Evolutionary conservation across 2,888 invertebrate genomes (phyloP), one percentile per base, ranked within the genome.

Genomic region (Macrosiphum euphorbiae): DNA sequence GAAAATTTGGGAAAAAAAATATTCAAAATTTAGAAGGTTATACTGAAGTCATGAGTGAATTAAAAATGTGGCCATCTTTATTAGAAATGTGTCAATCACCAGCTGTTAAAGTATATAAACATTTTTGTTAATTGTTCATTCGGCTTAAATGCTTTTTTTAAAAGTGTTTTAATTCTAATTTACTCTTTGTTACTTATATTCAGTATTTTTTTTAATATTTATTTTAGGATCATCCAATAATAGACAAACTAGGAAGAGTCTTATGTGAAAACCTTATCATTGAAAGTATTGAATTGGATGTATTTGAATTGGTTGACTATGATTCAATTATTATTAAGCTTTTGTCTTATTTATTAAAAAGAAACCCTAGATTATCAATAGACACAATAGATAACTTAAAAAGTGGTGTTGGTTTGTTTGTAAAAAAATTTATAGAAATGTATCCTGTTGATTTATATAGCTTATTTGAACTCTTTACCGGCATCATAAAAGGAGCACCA

Each of bases 51-150:
- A 93, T 93, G 26, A 90, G 90, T 35, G 4, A 35, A 86, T 93
- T 93, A 90, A 93, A 93, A 26, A 50, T 93, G 16, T 93, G 93
- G 93, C 90, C 93, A 61, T 90, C 93, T 26, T 90, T 93, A 90
- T 93, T 93, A 61, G 28, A 2, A 52, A 93, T 93, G 86, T 93
- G 90, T 52, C 93, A 90, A 61, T 93, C 93, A 41, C 85, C 90
- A 50, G 93, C 84, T 90, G 61, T 93, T 47, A 90, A 93, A 61
- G 93, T 93, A 90, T 35, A 35, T 78, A 78, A 35, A 78, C 61
- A 58, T 84, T 50, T 91, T 28, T 55, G 16, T 47, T 90, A 44
- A 24, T 47, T 78, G 44, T 44, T 44, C 26, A 5, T 28, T 0
- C 78, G 0, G 3, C 84, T 91, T 50, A 28, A 35, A 89, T 89